A percentile compares a stretch with the other conserved stretches of the same genome.
phyloP scores from a whole-genome alignment of 2,888 invertebrate genomes.

The Lapara coniferarum region DNA sequence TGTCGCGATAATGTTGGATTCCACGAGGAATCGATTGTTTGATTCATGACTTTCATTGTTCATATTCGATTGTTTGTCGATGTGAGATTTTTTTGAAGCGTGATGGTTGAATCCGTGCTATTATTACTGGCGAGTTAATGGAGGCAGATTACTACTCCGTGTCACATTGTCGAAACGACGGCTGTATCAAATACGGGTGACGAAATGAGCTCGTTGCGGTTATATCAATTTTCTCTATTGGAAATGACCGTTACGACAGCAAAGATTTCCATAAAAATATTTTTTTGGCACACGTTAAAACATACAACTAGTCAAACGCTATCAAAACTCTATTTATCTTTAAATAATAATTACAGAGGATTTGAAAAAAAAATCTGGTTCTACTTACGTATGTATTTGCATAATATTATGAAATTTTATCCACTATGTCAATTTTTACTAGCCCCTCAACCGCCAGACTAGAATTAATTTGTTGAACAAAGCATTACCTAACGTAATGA shows the following conservation, averaged over 20 bases:
- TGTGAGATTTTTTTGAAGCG: slow-evolving; percentile 46
- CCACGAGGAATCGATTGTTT: slow-evolving; percentile 75
- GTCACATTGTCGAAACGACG: background rate
- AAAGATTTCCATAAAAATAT: background rate
- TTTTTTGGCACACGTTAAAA: background rate
- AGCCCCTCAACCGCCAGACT: background rate
- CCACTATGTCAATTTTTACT: background rate
- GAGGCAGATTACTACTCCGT: slow-evolving; percentile 29
- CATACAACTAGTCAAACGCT: no score
- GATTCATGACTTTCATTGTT: slow-evolving; percentile 71
- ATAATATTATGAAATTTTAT: background rate
- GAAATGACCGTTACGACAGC: background rate
- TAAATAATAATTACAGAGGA: background rate
- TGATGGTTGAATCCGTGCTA: slow-evolving; percentile 41
- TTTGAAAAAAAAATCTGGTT: no score
- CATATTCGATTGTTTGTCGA: slow-evolving; percentile 59
- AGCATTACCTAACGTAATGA: background rate
- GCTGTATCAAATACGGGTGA: background rate
- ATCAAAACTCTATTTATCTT: background rate
- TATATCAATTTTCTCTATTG: background rate
- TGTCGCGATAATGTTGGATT: slow-evolving; percentile 68
- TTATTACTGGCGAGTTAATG: slow-evolving; percentile 50
- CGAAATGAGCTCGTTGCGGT: background rate
- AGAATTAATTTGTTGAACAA: slow-evolving; percentile 19
- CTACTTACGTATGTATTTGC: background rate